Base-by-base conservation (phyloP, 2,888 invertebrate genomes). In the Drepanosiphum platanoidis region DNA sequence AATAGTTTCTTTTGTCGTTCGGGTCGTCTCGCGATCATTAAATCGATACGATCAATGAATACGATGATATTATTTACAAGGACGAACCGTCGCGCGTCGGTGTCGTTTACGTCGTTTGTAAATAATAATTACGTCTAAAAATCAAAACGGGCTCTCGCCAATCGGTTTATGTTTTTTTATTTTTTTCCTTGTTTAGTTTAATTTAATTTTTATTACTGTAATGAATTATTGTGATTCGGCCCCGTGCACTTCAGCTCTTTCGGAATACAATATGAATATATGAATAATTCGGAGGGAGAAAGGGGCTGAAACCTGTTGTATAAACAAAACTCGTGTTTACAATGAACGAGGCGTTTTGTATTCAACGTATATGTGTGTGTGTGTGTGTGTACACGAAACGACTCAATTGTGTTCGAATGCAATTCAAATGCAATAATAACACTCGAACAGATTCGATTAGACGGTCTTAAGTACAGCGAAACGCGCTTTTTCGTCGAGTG, bases 221-320 rank as follows among this genome's bases (percentile, higher is more conserved):
- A 61, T 52, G 52, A 22, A 52, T 52, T 18, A 66, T 42, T 30
- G 64, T 42, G 39, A 39, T 78, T 39, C 27, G 77, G 42, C 27
- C 27, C n/a, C 3, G 34, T 42, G 15, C 66, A 7, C 34, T 15
- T 30, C 13, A 32, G 9, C 27, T 8, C 9, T 1, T 4, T 64
- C 9, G 4, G 1, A 3, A 5, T 61, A 61, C 22, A 52, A 22
- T 61, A 61, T n/a, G 66, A 79, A 79, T 46, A 79, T n/a, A 79
- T 46, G 61, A 42, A 66, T 79, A 79, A 79, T 66, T 70, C 27
- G 80, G 27, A 52, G 80, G 80, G 80, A 18, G 70, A 80, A 80
- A 80, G 36, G 52, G 70, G 52, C 36, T 79, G 66, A 70, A 70
- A 80, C 80, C 80, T 80, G 80, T 80, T 80, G 80, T 80, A 52